A percentile compares a stretch with the other conserved stretches of the same genome.
Conservation (phyloP, 2,113 vertebrate species). For the Pantherophis guttatus region DNA sequence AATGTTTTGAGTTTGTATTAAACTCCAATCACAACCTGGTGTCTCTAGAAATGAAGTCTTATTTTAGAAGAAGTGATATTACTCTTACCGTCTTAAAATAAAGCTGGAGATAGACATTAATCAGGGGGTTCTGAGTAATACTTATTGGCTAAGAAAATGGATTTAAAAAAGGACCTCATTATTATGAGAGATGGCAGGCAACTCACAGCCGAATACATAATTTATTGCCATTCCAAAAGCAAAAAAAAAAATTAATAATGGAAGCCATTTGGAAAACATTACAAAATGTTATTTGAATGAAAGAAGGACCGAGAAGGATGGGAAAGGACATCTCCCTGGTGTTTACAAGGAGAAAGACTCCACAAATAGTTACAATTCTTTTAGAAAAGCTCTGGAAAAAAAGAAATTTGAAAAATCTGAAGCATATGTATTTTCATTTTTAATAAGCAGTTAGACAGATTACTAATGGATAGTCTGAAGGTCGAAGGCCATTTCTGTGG, state of each 20-base stretch:
- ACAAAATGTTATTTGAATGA: neutral
- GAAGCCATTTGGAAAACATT: conserved; percentile 16
- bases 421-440: neutral
- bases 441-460: neutral
- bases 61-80: neutral
- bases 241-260: conserved; percentile 15
- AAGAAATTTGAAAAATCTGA: neutral
- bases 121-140: neutral
- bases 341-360: neutral
- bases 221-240: neutral
- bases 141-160: neutral
- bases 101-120: neutral
- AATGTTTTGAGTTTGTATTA: neutral
- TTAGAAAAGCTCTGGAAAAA: neutral
- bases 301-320: neutral
- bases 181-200: neutral
- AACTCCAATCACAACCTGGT: neutral
- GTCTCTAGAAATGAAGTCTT: conserved; percentile 9
- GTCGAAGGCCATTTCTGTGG: neutral
- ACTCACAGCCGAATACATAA: neutral
- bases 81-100: neutral
- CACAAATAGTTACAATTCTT: neutral
- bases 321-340: neutral
- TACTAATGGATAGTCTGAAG: neutral
- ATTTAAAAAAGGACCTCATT: neutral